Percentiles rank a stretch among this genome's conserved stretches.
phyloP scores from a whole-genome alignment of 2,113 vertebrate species.

The Ranitomeya imitator region DNA sequence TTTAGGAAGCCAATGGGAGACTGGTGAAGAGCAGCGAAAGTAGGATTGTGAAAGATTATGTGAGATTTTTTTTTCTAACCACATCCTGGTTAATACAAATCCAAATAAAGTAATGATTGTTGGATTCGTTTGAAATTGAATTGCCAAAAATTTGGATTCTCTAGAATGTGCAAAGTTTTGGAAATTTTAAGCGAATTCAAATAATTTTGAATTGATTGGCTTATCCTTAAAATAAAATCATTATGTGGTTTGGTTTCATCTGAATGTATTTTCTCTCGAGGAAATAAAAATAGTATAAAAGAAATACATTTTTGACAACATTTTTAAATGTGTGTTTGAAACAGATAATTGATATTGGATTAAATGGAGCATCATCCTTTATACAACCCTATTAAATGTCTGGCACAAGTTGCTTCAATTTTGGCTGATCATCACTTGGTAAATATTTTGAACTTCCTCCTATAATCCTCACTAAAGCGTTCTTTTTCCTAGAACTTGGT shows the following conservation, averaged over 20 bases:
- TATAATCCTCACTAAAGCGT: not conserved
- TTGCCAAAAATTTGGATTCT: too few species aligned
- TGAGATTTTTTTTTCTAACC: too few species aligned
- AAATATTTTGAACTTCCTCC: not conserved
- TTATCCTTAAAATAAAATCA: not conserved
- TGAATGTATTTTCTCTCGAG: not conserved
- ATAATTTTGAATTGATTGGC: too few species aligned
- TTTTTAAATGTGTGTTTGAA: not conserved
- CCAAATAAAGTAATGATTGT: too few species aligned
- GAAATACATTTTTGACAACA: not conserved
- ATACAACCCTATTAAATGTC: not conserved
- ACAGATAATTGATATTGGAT: not conserved
- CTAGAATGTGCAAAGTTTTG: too few species aligned
- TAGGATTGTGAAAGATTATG: too few species aligned
- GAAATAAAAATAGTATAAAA: not conserved
- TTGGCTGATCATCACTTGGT: not conserved
- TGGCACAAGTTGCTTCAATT: not conserved
- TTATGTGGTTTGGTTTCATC: not conserved
- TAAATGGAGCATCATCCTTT: not conserved
- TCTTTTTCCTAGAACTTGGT: conserved; percentile 15
- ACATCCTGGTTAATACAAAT: too few species aligned
- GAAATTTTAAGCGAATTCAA: too few species aligned
- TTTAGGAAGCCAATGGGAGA: too few species aligned
- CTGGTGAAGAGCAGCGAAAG: too few species aligned
- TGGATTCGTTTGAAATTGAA: too few species aligned